Base-by-base conservation (phyloP, 2,888 invertebrate genomes). In the Trachelus stipa region DNA sequence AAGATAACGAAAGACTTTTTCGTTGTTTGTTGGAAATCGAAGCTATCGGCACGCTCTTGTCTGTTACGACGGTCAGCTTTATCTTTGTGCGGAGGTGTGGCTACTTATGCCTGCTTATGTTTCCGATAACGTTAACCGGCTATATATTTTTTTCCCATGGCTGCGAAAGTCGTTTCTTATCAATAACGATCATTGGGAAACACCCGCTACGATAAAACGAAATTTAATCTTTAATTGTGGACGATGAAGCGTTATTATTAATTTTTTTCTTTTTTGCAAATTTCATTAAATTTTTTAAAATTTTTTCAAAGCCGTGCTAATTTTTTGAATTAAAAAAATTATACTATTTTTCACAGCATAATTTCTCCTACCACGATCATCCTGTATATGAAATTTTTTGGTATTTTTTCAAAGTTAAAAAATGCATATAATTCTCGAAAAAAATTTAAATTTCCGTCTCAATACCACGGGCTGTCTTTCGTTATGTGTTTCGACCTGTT, bases 11-110 rank as follows among this genome's bases (percentile, higher is more conserved):
- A 34, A 12, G 78, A 76, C 82, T 81, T 83, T 85, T 88, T 84
- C 84, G 85, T 87, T 84, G 83, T 85, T 86, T 87, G 83, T 84
- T 85, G 83, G 83, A 86, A 87, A 87, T 87, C 82, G 81, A 83
- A 87, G 86, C 87, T 86, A 83, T 83, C 83, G 79, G 79, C 77
- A 23, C 6, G 33, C 71, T 34, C 33, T 71, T 71, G 71, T 71
- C 71, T 34, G 71, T 71, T 71, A 71, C 71, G 71, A 71, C 71
- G 71, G 71, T 71, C 71, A 12, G 71, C 71, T 31, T 71, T 71
- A 71, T 71, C 71, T 71, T 34, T 23, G 71, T 11, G 33, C 12
- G 34, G 71, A 71, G 71, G 71, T 71, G 71, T 71, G 71, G 71
- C 71, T 71, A 71, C 71, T 71, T 71, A 71, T 71, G 71, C 71